Percentiles rank a stretch among this genome's conserved stretches.
phyloP scores from a whole-genome alignment of 2,113 vertebrate species.

The Mobula birostris region DNA sequence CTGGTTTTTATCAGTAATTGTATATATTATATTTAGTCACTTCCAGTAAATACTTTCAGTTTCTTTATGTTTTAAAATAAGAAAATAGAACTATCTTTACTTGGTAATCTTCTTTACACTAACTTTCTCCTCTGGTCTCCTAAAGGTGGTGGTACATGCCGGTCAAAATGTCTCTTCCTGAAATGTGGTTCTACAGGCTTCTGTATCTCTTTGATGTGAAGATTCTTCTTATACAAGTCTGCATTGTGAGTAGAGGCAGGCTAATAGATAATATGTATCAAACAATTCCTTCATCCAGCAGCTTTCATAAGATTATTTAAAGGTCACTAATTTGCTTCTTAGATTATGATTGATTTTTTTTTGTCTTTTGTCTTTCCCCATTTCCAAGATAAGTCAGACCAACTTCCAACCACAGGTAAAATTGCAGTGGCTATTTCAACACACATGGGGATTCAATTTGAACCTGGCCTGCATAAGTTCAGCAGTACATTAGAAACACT shows the following conservation, averaged over 20 bases:
- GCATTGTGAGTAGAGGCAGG: neutral
- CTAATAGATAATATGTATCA: neutral
- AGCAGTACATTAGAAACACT: neutral
- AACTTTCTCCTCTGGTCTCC: neutral
- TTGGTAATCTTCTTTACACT: neutral
- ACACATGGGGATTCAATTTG: slow-evolving; percentile 10
- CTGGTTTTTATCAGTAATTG: neutral
- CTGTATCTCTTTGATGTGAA: neutral
- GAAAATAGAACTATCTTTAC: neutral
- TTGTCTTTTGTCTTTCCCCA: neutral
- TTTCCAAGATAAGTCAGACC: neutral
- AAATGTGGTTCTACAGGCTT: neutral
- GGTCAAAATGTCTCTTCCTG: neutral
- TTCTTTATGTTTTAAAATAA: neutral
- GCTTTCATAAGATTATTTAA: neutral
- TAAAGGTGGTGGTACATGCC: neutral
- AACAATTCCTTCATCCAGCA: neutral
- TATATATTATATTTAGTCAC: neutral
- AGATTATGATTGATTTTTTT: neutral
- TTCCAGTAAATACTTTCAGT: neutral
- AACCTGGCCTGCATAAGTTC: neutral
- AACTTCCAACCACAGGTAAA: neutral
- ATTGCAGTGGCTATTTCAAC: neutral
- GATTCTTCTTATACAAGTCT: neutral
- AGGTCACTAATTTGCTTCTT: neutral